Evolutionary conservation across 2,797 vertebrate species (phyloP).

Genomic region (Mus spretus): DNA sequence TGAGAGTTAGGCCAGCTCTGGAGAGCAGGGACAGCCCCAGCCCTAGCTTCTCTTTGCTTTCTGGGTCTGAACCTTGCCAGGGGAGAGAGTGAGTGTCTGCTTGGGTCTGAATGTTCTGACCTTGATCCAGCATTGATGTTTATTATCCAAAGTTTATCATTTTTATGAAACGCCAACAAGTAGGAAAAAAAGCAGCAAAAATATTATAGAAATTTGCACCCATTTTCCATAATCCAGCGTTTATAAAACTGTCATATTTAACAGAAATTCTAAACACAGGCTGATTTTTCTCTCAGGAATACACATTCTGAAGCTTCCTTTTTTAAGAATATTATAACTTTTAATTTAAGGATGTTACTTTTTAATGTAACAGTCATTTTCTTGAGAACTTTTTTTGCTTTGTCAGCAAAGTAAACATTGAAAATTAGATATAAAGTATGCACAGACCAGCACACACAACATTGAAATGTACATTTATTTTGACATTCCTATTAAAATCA

Average conservation of each 20-base stretch:
- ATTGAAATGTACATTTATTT: not conserved
- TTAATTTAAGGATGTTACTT: not conserved
- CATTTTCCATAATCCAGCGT: not conserved
- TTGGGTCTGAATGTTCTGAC: not conserved
- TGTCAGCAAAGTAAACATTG: not conserved
- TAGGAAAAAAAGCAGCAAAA: not conserved
- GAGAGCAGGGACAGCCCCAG: not conserved
- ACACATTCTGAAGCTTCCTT: not conserved
- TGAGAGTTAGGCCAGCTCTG: rapidly evolving
- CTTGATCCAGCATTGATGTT: not conserved
- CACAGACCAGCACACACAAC: not conserved
- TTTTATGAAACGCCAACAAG: not conserved
- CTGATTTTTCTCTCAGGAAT: not conserved
- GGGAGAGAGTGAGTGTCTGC: too few relatives aligned
- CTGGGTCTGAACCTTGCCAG: not conserved
- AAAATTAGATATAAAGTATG: not conserved
- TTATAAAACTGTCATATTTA: not conserved
- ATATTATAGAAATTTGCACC: not conserved
- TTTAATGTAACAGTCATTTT: not conserved
- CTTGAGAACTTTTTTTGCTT: not conserved
- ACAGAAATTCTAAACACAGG: not conserved
- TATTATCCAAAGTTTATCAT: not conserved
- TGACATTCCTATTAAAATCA: not conserved
- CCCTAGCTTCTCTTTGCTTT: not conserved
- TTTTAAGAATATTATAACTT: not conserved